Conservation (phyloP, 64 coral and sea anemone species). For the Orbicella faveolata region DNA sequence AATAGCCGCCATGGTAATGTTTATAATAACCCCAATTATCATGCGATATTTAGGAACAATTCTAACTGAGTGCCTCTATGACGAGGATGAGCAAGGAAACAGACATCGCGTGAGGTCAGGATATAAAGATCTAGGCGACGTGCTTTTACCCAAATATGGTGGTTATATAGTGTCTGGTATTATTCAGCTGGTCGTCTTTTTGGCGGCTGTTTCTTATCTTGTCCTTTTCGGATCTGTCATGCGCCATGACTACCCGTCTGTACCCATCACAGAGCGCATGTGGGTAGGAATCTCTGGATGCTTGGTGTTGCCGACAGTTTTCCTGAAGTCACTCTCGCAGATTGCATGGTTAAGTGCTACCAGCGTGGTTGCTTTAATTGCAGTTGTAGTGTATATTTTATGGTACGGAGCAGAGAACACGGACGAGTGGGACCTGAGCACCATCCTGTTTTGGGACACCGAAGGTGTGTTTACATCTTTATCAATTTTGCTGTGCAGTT, state of each 20-base stretch:
- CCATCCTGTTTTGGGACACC: no score
- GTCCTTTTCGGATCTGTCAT: conserved; percentile 19
- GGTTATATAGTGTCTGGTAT: not conserved
- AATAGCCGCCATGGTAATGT: not conserved
- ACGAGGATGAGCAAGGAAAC: not conserved
- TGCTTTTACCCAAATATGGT: not conserved
- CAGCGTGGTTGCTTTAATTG: not conserved
- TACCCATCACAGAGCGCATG: not conserved
- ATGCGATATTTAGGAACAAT: conserved; percentile 1
- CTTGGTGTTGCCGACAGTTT: not conserved
- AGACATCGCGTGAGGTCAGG: conserved; percentile 23
- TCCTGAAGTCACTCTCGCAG: not conserved
- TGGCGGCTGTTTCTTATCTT: not conserved
- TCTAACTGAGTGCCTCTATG: conserved; percentile 19
- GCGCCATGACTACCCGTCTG: not conserved
- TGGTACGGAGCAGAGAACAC: no score
- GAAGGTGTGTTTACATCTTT: no score
- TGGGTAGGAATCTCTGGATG: not conserved
- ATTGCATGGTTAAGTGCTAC: conserved; percentile 41
- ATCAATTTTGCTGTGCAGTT: conserved; percentile 5
- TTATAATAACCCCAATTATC: conserved; percentile 6
- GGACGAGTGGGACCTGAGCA: no score
- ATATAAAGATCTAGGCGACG: conserved; percentile 5
- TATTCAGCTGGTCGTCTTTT: not conserved
- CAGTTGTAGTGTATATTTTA: no score